Conservation (phyloP, 2,113 vertebrate species). For the Datnioides undecimradiatus region DNA sequence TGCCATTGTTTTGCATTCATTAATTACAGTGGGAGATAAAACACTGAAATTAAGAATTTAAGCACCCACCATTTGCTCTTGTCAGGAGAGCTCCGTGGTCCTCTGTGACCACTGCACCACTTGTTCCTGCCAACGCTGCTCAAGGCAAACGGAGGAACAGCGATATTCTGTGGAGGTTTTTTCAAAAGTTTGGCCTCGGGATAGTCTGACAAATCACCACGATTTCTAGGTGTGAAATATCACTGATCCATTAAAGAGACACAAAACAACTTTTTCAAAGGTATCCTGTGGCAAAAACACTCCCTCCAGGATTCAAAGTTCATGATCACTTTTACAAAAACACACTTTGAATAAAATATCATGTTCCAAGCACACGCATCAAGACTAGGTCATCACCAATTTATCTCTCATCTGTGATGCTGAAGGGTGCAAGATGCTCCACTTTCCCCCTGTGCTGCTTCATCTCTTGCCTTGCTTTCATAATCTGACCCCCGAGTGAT, state of each 20-base stretch:
- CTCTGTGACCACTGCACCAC: neutral
- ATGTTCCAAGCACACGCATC: conserved; percentile 20
- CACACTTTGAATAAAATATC: conserved; percentile 34
- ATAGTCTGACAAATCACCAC: neutral
- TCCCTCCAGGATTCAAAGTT: conserved; percentile 20
- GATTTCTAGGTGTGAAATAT: neutral
- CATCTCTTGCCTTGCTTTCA: conserved; percentile 33
- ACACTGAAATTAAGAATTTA: conserved; percentile 28
- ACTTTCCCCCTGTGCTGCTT: conserved; percentile 50
- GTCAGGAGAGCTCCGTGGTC: neutral
- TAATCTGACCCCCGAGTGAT: conserved; percentile 39
- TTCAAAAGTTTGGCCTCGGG: neutral
- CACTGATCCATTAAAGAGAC: neutral
- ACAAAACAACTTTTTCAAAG: neutral
- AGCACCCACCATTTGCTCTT: conserved; percentile 15
- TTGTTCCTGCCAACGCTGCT: conserved; percentile 19
- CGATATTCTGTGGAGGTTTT: neutral
- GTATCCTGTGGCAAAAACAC: conserved; percentile 11
- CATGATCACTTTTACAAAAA: conserved; percentile 42
- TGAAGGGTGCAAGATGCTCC: conserved; percentile 59
- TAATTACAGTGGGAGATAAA: conserved; percentile 29
- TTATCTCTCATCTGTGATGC: conserved; percentile 54
- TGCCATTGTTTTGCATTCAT: conserved; percentile 2
- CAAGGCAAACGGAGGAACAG: neutral
- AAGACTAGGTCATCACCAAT: conserved; percentile 48